Conservation (phyloP, 2,888 invertebrate species). For the Alloplasta piceator region DNA sequence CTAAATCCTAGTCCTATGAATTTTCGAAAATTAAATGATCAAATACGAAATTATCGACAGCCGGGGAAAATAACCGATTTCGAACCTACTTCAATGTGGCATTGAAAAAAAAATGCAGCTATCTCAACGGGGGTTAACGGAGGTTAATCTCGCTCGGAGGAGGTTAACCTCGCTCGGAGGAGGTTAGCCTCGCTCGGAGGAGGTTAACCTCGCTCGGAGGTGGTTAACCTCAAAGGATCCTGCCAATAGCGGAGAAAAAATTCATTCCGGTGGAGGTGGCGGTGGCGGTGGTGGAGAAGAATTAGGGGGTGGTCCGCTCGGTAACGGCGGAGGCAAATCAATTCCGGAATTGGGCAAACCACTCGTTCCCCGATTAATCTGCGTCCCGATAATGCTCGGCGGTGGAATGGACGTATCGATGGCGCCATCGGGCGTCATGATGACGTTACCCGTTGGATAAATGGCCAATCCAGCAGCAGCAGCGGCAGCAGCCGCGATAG, state of each 20-base stretch:
- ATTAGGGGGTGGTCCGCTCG: conserved; percentile 86
- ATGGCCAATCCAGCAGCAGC: conserved; percentile 65
- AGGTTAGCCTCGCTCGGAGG: no score
- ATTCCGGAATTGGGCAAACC: conserved; percentile 49
- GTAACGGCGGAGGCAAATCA: conserved; percentile 83
- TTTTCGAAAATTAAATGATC: no score
- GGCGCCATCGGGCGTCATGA: conserved; percentile 78
- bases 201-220: no score
- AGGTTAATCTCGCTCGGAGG: no score
- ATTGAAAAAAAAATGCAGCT: no score
- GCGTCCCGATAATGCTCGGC: conserved; percentile 69
- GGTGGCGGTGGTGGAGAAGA: conserved; percentile 87
- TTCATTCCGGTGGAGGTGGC: conserved; percentile 80
- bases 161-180: no score
- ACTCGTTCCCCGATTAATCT: conserved; percentile 47
- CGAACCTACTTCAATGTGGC: no score
- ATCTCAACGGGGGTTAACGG: no score
- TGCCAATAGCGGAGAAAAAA: neutral
- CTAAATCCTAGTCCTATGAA: no score
- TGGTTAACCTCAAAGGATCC: no score
- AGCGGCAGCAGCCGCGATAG: conserved; percentile 50
- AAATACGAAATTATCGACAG: no score
- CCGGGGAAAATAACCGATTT: no score
- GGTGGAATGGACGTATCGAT: conserved; percentile 81
- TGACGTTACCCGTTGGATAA: conserved; percentile 76